Conservation (phyloP, 2,113 vertebrate species). For the Podiceps cristatus region DNA sequence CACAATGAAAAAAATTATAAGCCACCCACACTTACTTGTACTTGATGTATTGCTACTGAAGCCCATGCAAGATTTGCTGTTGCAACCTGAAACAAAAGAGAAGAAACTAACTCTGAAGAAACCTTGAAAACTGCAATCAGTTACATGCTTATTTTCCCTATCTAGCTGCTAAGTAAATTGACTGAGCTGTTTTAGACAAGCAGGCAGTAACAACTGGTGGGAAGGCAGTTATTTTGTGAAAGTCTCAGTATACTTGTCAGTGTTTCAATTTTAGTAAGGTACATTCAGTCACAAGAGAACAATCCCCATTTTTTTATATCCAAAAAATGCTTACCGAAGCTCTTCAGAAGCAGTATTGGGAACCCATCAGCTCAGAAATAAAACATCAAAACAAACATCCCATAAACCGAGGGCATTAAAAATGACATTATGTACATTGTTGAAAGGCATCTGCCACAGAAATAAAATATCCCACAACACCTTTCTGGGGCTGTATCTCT, state of each 20-base stretch:
- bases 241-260: fast-evolving
- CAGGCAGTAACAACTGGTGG: background rate
- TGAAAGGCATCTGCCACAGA: background rate
- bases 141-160: background rate
- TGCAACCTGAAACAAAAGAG: constrained; percentile 85
- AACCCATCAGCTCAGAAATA: background rate
- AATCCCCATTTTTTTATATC: background rate
- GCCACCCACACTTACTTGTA: constrained; percentile 84
- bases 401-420: background rate
- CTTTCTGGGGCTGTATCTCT: background rate
- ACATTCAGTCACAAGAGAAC: background rate
- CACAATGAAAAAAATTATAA: background rate
- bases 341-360: background rate
- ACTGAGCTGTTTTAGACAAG: background rate
- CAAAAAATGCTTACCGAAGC: background rate
- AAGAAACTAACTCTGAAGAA: background rate
- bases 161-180: background rate
- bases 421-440: background rate
- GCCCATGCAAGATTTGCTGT: constrained; percentile 98
- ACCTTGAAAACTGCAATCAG: background rate
- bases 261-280: background rate
- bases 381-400: background rate
- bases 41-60: constrained; percentile 97
- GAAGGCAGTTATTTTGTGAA: background rate
- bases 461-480: background rate